Conservation (phyloP, 2,113 vertebrate genomes). For the Phalacrocorax aristotelis region DNA sequence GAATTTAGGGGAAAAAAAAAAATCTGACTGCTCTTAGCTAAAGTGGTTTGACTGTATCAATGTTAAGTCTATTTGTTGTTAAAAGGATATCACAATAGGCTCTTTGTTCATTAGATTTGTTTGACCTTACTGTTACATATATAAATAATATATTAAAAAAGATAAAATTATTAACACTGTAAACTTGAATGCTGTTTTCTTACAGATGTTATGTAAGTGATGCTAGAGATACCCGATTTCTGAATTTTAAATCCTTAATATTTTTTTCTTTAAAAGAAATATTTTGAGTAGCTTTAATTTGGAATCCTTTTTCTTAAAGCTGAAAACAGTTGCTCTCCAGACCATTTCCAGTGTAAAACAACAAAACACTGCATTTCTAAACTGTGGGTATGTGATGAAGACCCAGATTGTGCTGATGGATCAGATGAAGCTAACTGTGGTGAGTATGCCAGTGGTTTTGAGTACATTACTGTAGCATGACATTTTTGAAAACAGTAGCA, state of each 20-base stretch:
- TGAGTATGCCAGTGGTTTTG: conserved; percentile 72
- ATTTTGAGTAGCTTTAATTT: background rate
- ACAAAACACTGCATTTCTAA: conserved; percentile 98
- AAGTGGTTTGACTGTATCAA: background rate
- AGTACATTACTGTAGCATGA: background rate
- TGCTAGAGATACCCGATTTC: background rate
- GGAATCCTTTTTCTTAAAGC: conserved; percentile 76
- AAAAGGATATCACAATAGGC: background rate
- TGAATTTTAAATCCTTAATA: background rate
- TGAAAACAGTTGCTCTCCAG: conserved; percentile 96
- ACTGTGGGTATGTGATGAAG: conserved; percentile 97
- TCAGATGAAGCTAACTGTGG: conserved; percentile 97
- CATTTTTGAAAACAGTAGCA: background rate
- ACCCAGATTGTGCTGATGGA: conserved; percentile 95
- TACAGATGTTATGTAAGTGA: background rate
- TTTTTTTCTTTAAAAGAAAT: background rate
- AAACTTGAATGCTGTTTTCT: background rate
- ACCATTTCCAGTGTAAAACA: conserved; percentile 97
- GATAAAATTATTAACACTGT: background rate
- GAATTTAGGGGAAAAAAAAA: background rate
- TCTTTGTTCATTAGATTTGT: background rate
- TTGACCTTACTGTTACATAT: background rate
- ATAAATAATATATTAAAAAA: background rate
- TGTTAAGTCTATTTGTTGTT: background rate
- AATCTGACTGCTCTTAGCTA: background rate